A percentile compares a stretch with the other conserved stretches of the same genome.
Evolutionary conservation across 2,888 invertebrate genomes (phyloP).

Genomic region (Tillus elongatus): DNA sequence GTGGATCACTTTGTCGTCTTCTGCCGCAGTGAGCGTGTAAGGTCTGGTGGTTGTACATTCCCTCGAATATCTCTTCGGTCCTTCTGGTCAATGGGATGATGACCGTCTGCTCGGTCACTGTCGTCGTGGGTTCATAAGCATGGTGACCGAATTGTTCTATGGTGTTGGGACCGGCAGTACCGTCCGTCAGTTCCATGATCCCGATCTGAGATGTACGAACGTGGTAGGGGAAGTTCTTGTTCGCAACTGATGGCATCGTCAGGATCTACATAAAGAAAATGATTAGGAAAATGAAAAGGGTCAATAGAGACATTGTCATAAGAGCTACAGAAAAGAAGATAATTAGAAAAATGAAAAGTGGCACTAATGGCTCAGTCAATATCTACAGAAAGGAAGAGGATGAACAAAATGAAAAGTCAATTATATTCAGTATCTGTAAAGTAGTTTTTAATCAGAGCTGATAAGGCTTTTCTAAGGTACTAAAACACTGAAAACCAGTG

Average conservation of each 20-base stretch:
- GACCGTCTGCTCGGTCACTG: constrained; percentile 46
- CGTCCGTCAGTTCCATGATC: constrained; percentile 50
- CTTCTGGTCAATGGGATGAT: constrained; percentile 56
- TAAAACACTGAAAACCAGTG: too few species aligned
- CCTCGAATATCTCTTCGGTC: constrained; percentile 52
- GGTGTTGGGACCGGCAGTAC: constrained; percentile 44
- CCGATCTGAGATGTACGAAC: constrained; percentile 77
- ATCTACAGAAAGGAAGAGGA: too few species aligned
- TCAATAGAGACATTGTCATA: too few species aligned
- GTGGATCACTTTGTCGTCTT: constrained; percentile 10
- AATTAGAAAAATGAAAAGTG: too few species aligned
- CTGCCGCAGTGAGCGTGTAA: background rate
- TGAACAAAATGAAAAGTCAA: too few species aligned
- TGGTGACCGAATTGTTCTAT: constrained; percentile 55
- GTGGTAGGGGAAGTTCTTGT: constrained; percentile 85
- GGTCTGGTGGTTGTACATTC: constrained; percentile 29
- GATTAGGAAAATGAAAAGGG: too few species aligned
- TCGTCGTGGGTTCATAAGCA: constrained; percentile 50
- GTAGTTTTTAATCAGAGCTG: too few species aligned
- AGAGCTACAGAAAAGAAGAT: too few species aligned
- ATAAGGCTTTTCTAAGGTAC: too few species aligned
- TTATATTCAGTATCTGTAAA: too few species aligned
- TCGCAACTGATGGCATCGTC: constrained; percentile 76
- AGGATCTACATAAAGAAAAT: constrained; percentile 50
- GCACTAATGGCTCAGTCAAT: too few species aligned